Base-by-base conservation (phyloP, 2,113 vertebrate species). In the human region DNA sequence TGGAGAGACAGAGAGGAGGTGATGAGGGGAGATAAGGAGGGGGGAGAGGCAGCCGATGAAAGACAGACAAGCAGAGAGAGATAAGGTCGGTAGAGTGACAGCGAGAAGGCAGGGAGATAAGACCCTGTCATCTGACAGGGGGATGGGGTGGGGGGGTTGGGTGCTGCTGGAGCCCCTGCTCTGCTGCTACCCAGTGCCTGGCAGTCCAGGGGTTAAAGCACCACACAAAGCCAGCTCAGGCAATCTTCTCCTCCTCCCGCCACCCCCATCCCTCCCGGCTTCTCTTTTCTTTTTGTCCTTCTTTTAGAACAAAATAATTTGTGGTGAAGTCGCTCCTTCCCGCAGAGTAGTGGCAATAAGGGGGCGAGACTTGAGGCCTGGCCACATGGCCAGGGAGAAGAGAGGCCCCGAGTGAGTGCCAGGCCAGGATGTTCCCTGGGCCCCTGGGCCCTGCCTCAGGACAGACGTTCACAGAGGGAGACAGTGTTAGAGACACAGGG, bases 251-350 rank as follows among this genome's bases (percentile, higher is more conserved):
- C 95, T 93, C 73, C 84, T 81, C 0, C 68, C 6, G 4, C 79
- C 50, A 52, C 38, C 93, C 85, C 75, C 50, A 76, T 25, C 83
- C 80, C 90, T 95, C 97, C 83, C 10, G 0, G 90, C 88, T 92
- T 98, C 89, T 89, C 93, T 95, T 96, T 96, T 90, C 93, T 94
- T 97, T 98, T 97, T 98, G 97, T 98, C 95, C 97, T 97, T 96
- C 96, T 96, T 94, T 92, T 88, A 85, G 97, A 97, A 97, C 97
- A 98, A 96, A 98, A 96, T 98, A 96, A 98, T 98, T 94, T 97
- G 97, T 89, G 93, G 96, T n/a, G 76, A 95, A 97, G 95, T 96
- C 3, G 50, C 92, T 97, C 92, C 52, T 97, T 96, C 94, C 95
- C 66, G 68, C 76, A 88, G 95, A 97, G 95, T 76, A 20, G 17